Evolutionary conservation across 2,888 invertebrate species (phyloP).

Genomic region (Agrenia bidenticulata): DNA sequence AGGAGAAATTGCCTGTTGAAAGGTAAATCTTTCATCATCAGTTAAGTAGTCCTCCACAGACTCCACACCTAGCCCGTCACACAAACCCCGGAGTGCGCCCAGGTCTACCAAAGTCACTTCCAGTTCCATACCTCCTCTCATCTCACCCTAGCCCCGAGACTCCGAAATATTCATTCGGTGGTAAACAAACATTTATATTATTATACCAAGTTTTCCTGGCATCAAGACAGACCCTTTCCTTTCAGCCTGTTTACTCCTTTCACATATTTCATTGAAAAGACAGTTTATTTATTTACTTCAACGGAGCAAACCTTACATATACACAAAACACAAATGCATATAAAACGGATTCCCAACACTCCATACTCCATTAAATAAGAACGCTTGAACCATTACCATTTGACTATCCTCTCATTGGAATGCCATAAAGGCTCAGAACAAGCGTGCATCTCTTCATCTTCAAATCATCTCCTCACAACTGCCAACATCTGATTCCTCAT

Average conservation of each 20-base stretch:
- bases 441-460: too few relatives aligned
- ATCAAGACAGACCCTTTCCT: background rate
- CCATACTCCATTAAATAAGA: too few relatives aligned
- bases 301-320: constrained; percentile 23
- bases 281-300: constrained; percentile 42
- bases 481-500: too few relatives aligned
- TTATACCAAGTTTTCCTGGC: background rate
- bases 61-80: background rate
- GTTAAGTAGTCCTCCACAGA: constrained; percentile 1
- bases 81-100: too few relatives aligned
- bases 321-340: background rate
- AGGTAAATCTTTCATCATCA: constrained; percentile 14
- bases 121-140: too few relatives aligned
- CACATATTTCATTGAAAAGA: constrained; percentile 18
- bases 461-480: too few relatives aligned
- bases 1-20: constrained; percentile 14
- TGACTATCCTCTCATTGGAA: too few relatives aligned
- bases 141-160: too few relatives aligned
- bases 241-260: constrained; percentile 14
- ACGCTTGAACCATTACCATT: too few relatives aligned
- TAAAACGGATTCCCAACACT: too few relatives aligned
- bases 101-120: too few relatives aligned
- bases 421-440: too few relatives aligned
- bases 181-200: background rate
- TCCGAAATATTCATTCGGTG: background rate